Base-by-base conservation (phyloP, 2,113 vertebrate species). In the Rhadina sibilatrix region DNA sequence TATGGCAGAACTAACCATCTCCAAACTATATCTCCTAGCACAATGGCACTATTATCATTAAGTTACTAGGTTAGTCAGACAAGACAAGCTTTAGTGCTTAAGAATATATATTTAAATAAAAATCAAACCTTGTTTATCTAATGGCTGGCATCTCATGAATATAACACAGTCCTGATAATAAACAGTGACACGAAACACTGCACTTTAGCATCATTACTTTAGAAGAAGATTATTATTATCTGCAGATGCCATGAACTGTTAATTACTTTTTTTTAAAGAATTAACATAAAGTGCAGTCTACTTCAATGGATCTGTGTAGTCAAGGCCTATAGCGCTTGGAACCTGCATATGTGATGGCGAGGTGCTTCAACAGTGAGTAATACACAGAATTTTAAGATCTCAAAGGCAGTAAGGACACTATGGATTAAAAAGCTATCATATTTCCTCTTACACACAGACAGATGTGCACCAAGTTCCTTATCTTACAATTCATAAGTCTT, bases 101-200 rank as follows among this genome's bases (percentile, higher is more conserved):
- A 89, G 91, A 83, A 90, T n/a, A 89, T 35, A 13, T n/a, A 78
- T 78, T 70, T 89, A 82, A 89, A 92, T 56, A 83, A 90, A 93
- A 82, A 87, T n/a, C 92, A 94, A 82, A 96, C 87, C 85, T 90
- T 92, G 27, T 92, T 94, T 94, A 96, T 88, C 85, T 96, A 95
- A 95, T 90, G 85, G 84, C 68, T 96, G 87, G 66, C 64, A 96
- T 94, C 87, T 91, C 91, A 77, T 50, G 91, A 95, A 87, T 66
- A 75, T 83, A 94, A 94, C 40, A 91, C 64, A 96, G 93, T 86
- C 90, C 93, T 94, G 79, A 94, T 81, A 94, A 94, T 88, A 91
- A 93, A 84, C 69, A 95, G 92, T 71, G 90, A 96, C 82, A 95
- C 1, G 71, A 94, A 95, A 96, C 87, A 92, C 92, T 94, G 71